Conservation (phyloP, 1,140 invertebrate species). For the Triops longicaudatus region DNA sequence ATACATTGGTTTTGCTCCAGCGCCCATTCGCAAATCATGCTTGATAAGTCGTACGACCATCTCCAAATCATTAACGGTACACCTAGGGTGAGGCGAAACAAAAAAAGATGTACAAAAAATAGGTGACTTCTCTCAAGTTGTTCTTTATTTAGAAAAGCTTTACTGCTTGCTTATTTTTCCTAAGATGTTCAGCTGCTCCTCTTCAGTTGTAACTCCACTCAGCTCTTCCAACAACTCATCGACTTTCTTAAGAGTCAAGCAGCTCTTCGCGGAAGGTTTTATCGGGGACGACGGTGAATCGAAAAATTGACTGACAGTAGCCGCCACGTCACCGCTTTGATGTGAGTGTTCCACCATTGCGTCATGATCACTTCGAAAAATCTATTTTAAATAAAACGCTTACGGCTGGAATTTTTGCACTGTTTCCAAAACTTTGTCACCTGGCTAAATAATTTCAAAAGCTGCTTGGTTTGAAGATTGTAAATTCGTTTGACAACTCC, state of each 20-base stretch:
- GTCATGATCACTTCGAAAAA: constrained; percentile 62
- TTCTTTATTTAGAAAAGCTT: constrained; percentile 27
- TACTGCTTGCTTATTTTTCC: constrained; percentile 57
- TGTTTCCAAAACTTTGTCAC: constrained; percentile 36
- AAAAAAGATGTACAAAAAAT: neutral
- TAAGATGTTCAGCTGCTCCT: constrained; percentile 72
- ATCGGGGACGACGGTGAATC: constrained; percentile 51
- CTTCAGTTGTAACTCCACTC: constrained; percentile 69
- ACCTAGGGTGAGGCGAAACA: constrained; percentile 47
- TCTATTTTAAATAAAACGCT: constrained; percentile 38
- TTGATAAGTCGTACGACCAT: constrained; percentile 80
- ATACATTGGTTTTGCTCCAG: constrained; percentile 82
- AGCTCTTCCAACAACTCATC: constrained; percentile 64
- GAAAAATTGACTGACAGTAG: constrained; percentile 75
- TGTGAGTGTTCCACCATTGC: constrained; percentile 79
- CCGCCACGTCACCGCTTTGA: constrained; percentile 72
- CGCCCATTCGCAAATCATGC: constrained; percentile 83
- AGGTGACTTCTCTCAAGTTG: neutral
- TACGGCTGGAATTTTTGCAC: neutral
- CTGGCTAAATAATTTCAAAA: constrained; percentile 77
- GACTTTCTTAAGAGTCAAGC: constrained; percentile 62
- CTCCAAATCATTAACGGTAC: constrained; percentile 74
- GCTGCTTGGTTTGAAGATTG: constrained; percentile 84
- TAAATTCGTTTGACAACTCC: constrained; percentile 73
- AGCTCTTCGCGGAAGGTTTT: constrained; percentile 55